These are phyloP conservation scores for Chydorus sphaericus DNA, from an alignment of 2,888 invertebrate species.

Conservation along the genomic window DNA sequence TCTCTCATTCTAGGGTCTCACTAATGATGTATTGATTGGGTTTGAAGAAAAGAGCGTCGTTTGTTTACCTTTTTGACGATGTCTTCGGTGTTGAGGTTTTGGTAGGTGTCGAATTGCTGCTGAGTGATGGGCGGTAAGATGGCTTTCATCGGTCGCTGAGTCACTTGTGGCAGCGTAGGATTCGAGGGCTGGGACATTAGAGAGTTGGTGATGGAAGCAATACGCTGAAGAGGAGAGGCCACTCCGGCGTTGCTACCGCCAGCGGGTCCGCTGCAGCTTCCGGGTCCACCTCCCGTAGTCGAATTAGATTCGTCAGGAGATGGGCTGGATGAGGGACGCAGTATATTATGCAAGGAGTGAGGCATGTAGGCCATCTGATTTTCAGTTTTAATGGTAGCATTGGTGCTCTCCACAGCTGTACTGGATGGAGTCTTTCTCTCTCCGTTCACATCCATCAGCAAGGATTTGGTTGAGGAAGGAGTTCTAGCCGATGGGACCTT, in stretches of 20 bases:
- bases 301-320: conserved; percentile 45
- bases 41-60: neutral
- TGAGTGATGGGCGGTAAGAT: conserved; percentile 96
- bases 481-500: neutral
- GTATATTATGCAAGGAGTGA: conserved; percentile 10
- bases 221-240: conserved; percentile 85
- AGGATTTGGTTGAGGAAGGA: neutral
- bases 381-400: neutral
- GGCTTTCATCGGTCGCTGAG: conserved; percentile 82
- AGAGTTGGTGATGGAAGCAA: conserved; percentile 96
- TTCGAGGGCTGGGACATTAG: conserved; percentile 76
- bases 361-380: neutral
- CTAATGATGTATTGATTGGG: neutral
- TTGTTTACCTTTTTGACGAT: conserved; percentile 69
- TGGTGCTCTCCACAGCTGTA: neutral
- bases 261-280: neutral
- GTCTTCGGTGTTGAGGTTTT: conserved; percentile 94
- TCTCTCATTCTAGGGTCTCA: neutral
- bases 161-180: conserved; percentile 66
- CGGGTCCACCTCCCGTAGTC: conserved; percentile 58
- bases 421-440: too few relatives aligned
- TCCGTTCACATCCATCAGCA: too few relatives aligned
- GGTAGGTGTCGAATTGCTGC: conserved; percentile 95
- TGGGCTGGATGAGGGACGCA: conserved; percentile 25
- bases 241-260: conserved; percentile 31